Conservation (phyloP, 2,888 invertebrate genomes). For the Brachynemurus nebulosus region DNA sequence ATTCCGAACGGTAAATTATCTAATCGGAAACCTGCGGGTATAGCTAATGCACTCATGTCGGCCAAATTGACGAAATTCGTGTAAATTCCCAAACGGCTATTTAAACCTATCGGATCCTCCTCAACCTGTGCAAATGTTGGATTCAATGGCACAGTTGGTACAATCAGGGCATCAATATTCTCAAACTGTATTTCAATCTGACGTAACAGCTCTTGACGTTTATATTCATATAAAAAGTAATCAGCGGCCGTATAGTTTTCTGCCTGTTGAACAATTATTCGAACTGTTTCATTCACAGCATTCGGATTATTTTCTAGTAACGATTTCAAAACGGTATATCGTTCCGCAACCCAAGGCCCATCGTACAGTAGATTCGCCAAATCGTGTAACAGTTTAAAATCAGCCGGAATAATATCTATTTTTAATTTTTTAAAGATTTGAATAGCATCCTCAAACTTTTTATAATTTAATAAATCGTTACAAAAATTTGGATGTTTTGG, state of each 20-base stretch:
- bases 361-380: neutral
- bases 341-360: slow-evolving; percentile 4
- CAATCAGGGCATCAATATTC: neutral
- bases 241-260: neutral
- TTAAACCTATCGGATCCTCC: neutral
- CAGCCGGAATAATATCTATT: neutral
- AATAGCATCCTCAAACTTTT: neutral
- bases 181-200: neutral
- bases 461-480: neutral
- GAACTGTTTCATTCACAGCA: neutral
- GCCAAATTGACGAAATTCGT: slow-evolving; percentile 3
- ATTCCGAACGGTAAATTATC: slow-evolving; percentile 5
- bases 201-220: neutral
- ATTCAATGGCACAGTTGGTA: slow-evolving; percentile 2
- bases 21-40: neutral
- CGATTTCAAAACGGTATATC: neutral
- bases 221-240: slow-evolving; percentile 3
- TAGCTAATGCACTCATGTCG: neutral
- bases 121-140: slow-evolving; percentile 1
- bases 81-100: neutral
- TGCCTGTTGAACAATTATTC: neutral
- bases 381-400: neutral
- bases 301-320: neutral
- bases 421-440: neutral
- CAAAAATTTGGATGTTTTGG: neutral